phyloP scores from a whole-genome alignment of 1,140 invertebrate species.

The Cyrtorhinus lividipennis region DNA sequence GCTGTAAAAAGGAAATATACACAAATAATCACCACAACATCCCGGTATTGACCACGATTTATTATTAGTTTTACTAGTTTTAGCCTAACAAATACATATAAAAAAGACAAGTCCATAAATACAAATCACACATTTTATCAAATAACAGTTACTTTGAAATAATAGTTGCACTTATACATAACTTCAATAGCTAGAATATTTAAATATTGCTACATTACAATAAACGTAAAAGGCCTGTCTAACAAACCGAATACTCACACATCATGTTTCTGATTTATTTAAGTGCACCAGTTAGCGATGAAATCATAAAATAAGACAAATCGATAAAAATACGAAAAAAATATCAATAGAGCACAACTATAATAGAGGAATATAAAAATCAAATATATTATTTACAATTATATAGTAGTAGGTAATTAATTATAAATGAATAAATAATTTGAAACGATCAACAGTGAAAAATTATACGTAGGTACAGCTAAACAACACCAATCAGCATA shows the following conservation, averaged over 20 bases:
- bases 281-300: background rate
- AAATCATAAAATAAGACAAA: background rate
- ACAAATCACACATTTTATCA: background rate
- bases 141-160: background rate
- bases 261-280: background rate
- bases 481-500: no score
- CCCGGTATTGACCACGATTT: no score
- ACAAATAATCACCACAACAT: no score
- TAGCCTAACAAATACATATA: constrained; percentile 1
- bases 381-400: background rate
- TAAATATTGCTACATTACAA: background rate
- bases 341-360: background rate
- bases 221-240: background rate
- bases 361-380: background rate
- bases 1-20: no score
- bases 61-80: no score
- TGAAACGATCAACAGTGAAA: no score
- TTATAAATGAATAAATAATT: background rate
- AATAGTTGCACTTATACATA: background rate
- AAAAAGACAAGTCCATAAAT: background rate
- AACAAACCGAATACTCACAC: background rate
- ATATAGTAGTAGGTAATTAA: background rate
- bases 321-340: background rate
- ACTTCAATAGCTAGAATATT: background rate
- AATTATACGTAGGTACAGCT: no score